These are phyloP conservation scores for Catharus bicknelli DNA, from an alignment of 2,113 vertebrate species.

Conservation along the genomic window DNA sequence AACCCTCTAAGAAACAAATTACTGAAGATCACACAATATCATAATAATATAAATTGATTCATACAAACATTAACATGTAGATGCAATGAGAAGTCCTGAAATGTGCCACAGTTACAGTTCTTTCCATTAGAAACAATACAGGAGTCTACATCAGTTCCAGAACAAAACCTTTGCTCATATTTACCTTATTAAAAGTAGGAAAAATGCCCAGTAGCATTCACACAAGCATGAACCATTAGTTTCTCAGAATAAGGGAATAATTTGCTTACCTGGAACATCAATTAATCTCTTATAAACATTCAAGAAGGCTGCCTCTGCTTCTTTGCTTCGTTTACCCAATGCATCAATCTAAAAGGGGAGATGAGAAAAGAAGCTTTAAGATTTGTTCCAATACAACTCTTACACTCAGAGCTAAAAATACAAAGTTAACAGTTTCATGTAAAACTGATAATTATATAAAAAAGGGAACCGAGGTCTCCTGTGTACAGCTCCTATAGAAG, in stretches of 20 bases:
- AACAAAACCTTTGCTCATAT: background rate
- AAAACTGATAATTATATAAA: background rate
- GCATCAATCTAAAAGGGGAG: constrained; percentile 87
- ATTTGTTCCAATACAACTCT: background rate
- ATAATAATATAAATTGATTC: background rate
- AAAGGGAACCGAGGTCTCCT: background rate
- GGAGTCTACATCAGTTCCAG: background rate
- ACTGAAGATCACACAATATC: background rate
- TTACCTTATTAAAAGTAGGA: background rate
- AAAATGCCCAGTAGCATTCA: background rate
- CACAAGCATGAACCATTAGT: background rate
- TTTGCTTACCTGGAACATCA: constrained; percentile 93
- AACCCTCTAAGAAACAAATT: background rate
- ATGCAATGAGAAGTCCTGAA: background rate
- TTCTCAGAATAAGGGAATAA: background rate
- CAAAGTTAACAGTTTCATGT: background rate
- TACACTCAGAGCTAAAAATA: background rate
- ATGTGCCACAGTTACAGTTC: background rate
- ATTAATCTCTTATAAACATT: constrained; percentile 99
- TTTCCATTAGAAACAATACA: background rate
- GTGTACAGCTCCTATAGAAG: background rate
- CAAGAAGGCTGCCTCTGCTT: constrained; percentile 98
- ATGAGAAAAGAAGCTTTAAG: constrained; percentile 23
- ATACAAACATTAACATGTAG: background rate
- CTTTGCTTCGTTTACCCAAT: constrained; percentile 98